Base-by-base conservation (phyloP, 2,888 invertebrate species). In the Cephus runcator region DNA sequence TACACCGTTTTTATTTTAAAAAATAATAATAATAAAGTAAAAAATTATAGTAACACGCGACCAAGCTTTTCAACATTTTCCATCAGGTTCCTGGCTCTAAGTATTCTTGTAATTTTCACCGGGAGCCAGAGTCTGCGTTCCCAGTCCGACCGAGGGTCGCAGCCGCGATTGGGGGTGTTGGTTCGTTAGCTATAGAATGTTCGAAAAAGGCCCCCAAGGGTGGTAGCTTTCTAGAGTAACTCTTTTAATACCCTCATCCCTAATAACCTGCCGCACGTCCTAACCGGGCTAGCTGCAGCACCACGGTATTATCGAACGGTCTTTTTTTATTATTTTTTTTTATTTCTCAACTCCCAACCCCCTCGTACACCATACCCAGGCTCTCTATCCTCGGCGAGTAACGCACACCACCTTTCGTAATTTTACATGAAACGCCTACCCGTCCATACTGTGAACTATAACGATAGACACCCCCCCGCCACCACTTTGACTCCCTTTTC, bases 151-250 rank as follows among this genome's bases (percentile, higher is more conserved):
- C 9, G 23, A 56, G 23, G 23, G 23, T 56, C 56, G 23, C 23
- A 23, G 23, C 9, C 56, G 23, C 23, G 23, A 15, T 15, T 9
- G 56, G 23, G 56, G 56, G 23, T 56, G 23, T 56, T 23, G 56
- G 56, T 23, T 23, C 23, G 56, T 23, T 56, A 6, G 23, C 56
- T 23, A 23, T 1, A 56, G 56, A 56, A 56, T 56, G 56, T 56
- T 56, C 23, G 23, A 56, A 56, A 56, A 56, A 56, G 23, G 73
- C 73, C 73, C 68, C 71, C 36, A 81, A 81, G 80, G 81, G 79
- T 76, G 81, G 40, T 75, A 83, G 79, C 82, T 83, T 85, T 86
- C 82, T 80, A 83, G 82, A 81, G 81, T 79, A 73, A 79, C 76
- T 73, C 73, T 77, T 77, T 73, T 77, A 77, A 77, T 77, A 69